A percentile compares a stretch with the other conserved stretches of the same genome.
Evolutionary conservation across 1,140 invertebrate species (phyloP).

Genomic region (Bombus fervidus): DNA sequence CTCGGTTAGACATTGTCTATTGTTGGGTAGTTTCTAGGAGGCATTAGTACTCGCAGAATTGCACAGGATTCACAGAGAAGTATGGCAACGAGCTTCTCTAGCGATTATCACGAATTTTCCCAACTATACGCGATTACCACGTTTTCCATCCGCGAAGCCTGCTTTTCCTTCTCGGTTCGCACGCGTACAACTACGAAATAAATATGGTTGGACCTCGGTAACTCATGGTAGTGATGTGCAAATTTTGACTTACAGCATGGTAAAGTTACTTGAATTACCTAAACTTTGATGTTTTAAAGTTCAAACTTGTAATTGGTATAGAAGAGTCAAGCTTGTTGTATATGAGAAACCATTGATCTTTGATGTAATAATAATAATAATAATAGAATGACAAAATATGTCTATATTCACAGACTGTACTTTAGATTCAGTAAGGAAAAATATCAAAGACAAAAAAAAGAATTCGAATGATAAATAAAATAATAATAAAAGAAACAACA

Average conservation of each 20-base stretch:
- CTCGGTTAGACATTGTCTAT: slow-evolving; percentile 55
- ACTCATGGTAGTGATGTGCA: neutral
- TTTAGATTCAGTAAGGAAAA: too few relatives aligned
- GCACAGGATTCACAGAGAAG: slow-evolving; percentile 47
- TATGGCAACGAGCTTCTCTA: slow-evolving; percentile 20
- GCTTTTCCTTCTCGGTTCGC: slow-evolving; percentile 32
- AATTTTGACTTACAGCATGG: neutral
- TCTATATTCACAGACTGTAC: too few relatives aligned
- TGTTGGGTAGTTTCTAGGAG: slow-evolving; percentile 50
- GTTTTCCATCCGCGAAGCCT: slow-evolving; percentile 46
- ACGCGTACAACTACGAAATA: neutral
- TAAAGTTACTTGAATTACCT: neutral
- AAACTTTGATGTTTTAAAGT: neutral
- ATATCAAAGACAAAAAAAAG: too few relatives aligned
- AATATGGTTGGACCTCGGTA: neutral
- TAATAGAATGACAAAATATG: too few relatives aligned
- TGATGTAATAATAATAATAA: too few relatives aligned
- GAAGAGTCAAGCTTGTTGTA: too few relatives aligned
- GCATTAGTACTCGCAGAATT: slow-evolving; percentile 37
- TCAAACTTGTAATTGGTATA: too few relatives aligned
- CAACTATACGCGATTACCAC: slow-evolving; percentile 48
- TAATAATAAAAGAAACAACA: too few relatives aligned
- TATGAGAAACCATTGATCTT: too few relatives aligned
- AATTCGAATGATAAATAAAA: too few relatives aligned
- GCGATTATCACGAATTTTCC: slow-evolving; percentile 57